phyloP scores from a whole-genome alignment of 2,888 invertebrate species.

The Apodemia zela region DNA sequence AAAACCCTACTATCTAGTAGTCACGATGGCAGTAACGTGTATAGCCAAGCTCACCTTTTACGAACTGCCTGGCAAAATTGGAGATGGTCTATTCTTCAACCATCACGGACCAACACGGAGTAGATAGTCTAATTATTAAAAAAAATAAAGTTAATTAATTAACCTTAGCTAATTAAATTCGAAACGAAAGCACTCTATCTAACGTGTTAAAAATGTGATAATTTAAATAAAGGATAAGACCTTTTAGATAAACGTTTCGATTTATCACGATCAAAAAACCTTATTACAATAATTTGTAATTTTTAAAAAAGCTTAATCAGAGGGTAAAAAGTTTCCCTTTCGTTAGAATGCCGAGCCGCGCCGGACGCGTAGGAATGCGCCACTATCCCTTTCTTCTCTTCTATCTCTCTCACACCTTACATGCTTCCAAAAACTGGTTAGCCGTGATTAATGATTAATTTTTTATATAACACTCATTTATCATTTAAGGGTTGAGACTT shows the following conservation, averaged over 20 bases:
- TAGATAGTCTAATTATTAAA: no score
- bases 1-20: no score
- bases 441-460: conserved; percentile 60
- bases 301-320: conserved; percentile 49
- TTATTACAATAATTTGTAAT: conserved; percentile 46
- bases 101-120: no score
- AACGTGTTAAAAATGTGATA: not conserved
- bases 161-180: not conserved
- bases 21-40: no score
- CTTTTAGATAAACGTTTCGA: not conserved
- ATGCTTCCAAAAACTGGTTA: conserved; percentile 53
- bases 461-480: conserved; percentile 41
- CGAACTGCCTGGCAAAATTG: no score
- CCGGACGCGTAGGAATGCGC: conserved; percentile 57
- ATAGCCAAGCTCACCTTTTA: no score
- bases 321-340: conserved; percentile 61
- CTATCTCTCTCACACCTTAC: conserved; percentile 39
- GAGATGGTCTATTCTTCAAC: no score
- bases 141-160: no score
- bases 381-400: conserved; percentile 54
- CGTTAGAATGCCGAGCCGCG: conserved; percentile 48
- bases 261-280: conserved; percentile 43
- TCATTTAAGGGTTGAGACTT: conserved; percentile 41
- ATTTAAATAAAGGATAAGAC: conserved; percentile 3
- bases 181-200: not conserved